phyloP scores from a whole-genome alignment of 2,888 invertebrate genomes.

The Lapara coniferarum region DNA sequence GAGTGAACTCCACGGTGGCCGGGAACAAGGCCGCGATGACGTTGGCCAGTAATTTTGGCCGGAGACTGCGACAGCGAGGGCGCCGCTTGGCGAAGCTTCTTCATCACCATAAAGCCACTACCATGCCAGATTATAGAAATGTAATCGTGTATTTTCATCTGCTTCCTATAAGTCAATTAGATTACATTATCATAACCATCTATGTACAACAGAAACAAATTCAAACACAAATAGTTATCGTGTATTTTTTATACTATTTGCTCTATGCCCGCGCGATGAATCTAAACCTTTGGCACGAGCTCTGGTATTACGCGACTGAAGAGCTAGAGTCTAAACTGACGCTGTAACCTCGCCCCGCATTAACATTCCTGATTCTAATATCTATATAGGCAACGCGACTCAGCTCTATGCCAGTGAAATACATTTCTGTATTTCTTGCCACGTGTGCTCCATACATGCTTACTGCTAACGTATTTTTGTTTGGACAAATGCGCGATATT shows the following conservation, averaged over 20 bases:
- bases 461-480: slow-evolving; percentile 15
- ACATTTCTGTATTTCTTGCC: slow-evolving; percentile 14
- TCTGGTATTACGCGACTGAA: neutral
- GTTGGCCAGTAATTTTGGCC: no score
- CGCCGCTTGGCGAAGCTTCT: no score
- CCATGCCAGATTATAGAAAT: no score
- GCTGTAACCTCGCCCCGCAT: slow-evolving; percentile 1
- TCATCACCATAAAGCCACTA: no score
- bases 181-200: no score
- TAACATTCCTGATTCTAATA: slow-evolving; percentile 12
- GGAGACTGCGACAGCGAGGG: no score
- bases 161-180: no score
- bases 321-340: neutral
- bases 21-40: no score
- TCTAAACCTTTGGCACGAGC: slow-evolving; percentile 9
- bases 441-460: slow-evolving; percentile 3
- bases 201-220: neutral
- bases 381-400: slow-evolving; percentile 11
- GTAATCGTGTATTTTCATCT: no score
- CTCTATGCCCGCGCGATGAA: neutral
- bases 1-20: no score
- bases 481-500: slow-evolving; percentile 2
- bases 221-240: neutral
- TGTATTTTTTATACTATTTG: slow-evolving; percentile 1
- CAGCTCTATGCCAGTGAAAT: slow-evolving; percentile 5